These are phyloP conservation scores for Otolemur crassicaudatus DNA, from an alignment of 2,797 vertebrate genomes.

Conservation along the genomic window DNA sequence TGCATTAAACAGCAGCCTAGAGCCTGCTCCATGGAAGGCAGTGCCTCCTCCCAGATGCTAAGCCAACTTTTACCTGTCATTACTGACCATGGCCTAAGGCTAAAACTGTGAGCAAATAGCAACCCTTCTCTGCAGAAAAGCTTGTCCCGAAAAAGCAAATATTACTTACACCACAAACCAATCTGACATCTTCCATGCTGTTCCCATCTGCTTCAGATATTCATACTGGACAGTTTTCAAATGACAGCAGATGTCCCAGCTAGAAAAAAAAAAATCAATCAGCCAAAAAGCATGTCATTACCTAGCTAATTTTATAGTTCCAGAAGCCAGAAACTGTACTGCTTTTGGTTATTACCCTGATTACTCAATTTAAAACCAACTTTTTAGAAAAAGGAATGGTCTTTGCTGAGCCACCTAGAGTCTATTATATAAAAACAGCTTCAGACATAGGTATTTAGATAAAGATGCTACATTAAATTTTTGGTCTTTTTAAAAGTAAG, in stretches of 20 bases:
- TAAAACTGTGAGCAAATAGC: background rate
- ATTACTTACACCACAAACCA: conserved; percentile 59
- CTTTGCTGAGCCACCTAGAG: background rate
- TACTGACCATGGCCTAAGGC: background rate
- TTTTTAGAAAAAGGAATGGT: background rate
- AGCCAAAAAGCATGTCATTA: conserved; percentile 74
- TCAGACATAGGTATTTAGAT: background rate
- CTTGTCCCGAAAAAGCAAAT: conserved; percentile 27
- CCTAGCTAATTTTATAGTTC: conserved; percentile 68
- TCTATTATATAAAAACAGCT: background rate
- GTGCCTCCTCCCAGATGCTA: background rate
- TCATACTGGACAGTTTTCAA: conserved; percentile 78
- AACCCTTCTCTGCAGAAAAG: background rate
- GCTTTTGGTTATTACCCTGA: conserved; percentile 19
- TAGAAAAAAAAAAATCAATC: conserved; percentile 76
- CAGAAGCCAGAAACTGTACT: conserved; percentile 55
- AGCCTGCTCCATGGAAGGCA: background rate
- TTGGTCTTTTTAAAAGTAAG: conserved; percentile 16
- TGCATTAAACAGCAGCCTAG: background rate
- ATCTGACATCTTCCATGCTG: conserved; percentile 59
- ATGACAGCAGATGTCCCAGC: conserved; percentile 70
- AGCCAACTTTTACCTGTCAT: background rate
- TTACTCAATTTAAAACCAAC: background rate
- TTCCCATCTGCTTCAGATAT: conserved; percentile 76
- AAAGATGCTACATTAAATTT: background rate